Evolutionary conservation across 2,888 invertebrate species (phyloP), one percentile per base, ranked within the genome.

Genomic region (Eristalis pertinax): DNA sequence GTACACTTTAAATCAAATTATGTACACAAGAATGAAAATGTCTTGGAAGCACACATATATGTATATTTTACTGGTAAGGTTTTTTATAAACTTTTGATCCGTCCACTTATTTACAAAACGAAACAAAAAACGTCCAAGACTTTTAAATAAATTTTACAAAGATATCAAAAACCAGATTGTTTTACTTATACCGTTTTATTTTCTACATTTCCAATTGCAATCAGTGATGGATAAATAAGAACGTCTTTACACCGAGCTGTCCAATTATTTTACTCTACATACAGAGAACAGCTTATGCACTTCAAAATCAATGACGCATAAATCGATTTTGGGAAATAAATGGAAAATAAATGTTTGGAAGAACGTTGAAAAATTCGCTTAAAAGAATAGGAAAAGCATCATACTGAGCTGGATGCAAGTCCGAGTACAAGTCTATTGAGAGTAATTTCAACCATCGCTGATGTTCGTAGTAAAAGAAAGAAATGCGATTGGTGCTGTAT

Each of bases 61-160:
- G 43, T 41, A 58, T 76, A 19, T 64, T 10, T 58, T 67, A 22
- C n/a, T 76, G 22, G 63, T 81, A 73, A 22, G 29, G 65, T 15
- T 67, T 76, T 69, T 68, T 65, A 26, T 63, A 19, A 73, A 77
- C 43, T 69, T 70, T 41, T 78, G 67, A 79, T 87, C 87, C 87
- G 84, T 87, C 87, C 87, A 87, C 72, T 72, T 81, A 82, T 82
- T 82, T 82, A 82, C 81, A 81, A 65, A 32, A 24, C 63, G 69
- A 68, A 76, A 50, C 24, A 67, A 32, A 76, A 76, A 81, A 70
- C 75, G 84, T 84, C 75, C 78, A 86, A 63, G 60, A 70, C 72
- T 81, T 76, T 81, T 79, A 64, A 83, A 79, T 74, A 84, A 79
- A 84, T 22, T 87, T 87, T 78, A 83, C 82, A 78, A 69, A 64